Evolutionary conservation across 2,797 vertebrate genomes (phyloP), one percentile per base, ranked within the genome.

Genomic region (Eulemur albifrons): DNA sequence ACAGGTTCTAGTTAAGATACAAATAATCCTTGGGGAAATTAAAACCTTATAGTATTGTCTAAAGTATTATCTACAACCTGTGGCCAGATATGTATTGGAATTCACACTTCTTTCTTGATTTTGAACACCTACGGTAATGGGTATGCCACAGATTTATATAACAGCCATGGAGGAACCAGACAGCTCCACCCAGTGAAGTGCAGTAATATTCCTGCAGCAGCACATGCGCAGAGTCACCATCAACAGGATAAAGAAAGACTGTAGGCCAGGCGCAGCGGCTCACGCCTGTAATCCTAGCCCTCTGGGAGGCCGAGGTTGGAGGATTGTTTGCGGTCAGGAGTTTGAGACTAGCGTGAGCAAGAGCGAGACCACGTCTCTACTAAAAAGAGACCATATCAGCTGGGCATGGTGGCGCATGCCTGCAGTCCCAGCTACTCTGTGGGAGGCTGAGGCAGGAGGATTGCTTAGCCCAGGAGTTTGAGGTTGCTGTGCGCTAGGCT

Each of bases 191-290:
- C 25, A 1, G 13, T 0, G 18, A 65, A 27, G n/a, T 0, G 14
- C n/a, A 32, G 3, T 0, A 0, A 23, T 1, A 1, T 3, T 10
- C 32, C 65, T 23, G n/a, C 20, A 15, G 38, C 8, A 6, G 2
- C 27, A 6, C 0, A 5, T 3, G 8, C 4, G 13, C 20, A 7
- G 0, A 0, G 38, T 2, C 85, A 13, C 0, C 5, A 23, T 1
- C 54, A 13, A 7, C 1, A 57, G 38, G 43, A 6, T 11, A 67
- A 57, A 57, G 54, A 57, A 25, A 57, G 54, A 57, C 54, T 10
- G 54, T 10, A 12, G 23, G 57, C 57, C 23, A 10, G 23, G 23
- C 4, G 10, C 11, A 1, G 57, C 1, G 10, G 57, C 57, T 27
- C 57, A 59, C 57, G 4, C 4, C 57, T 59, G 23, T 27, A 59